Conservation (phyloP, 1,140 invertebrate species). For the Aphidius gifuensis region DNA sequence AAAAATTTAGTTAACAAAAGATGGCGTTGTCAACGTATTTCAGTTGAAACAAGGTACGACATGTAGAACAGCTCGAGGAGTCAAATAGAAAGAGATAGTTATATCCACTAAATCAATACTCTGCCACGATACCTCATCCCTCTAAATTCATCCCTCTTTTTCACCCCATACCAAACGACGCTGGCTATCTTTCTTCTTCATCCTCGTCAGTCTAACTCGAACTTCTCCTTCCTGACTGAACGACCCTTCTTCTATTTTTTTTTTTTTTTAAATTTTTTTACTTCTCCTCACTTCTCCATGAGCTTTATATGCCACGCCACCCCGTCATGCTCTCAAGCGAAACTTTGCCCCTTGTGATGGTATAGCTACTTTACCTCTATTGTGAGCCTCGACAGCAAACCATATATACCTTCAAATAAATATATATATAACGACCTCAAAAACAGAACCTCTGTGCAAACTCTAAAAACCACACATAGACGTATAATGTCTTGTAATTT, state of each 20-base stretch:
- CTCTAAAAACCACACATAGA: no score
- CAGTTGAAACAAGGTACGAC: slow-evolving; percentile 35
- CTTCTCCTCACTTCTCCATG: slow-evolving; percentile 16
- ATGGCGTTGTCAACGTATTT: slow-evolving; percentile 31
- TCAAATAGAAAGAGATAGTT: slow-evolving; percentile 55
- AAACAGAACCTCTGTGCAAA: no score
- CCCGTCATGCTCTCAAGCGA: slow-evolving; percentile 52
- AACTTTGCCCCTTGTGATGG: slow-evolving; percentile 39
- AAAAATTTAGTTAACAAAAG: slow-evolving; percentile 18
- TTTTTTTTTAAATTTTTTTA: neutral
- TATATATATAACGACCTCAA: no score
- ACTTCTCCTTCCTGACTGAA: slow-evolving; percentile 20
- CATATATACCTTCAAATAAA: no score
- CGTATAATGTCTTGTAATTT: no score
- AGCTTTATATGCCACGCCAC: slow-evolving; percentile 34
- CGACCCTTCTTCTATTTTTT: slow-evolving; percentile 12
- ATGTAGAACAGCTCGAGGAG: slow-evolving; percentile 41
- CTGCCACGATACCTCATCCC: slow-evolving; percentile 47
- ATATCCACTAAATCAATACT: slow-evolving; percentile 58
- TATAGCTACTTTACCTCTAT: slow-evolving; percentile 39
- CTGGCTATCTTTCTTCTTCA: slow-evolving; percentile 26
- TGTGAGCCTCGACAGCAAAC: slow-evolving; percentile 1
- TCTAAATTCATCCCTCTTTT: slow-evolving; percentile 50
- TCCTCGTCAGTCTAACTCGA: slow-evolving; percentile 25
- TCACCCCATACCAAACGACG: slow-evolving; percentile 16